Percentiles rank a stretch among this genome's conserved stretches.
phyloP scores from a whole-genome alignment of 2,888 invertebrate genomes.

The Polydrusus tereticollis region DNA sequence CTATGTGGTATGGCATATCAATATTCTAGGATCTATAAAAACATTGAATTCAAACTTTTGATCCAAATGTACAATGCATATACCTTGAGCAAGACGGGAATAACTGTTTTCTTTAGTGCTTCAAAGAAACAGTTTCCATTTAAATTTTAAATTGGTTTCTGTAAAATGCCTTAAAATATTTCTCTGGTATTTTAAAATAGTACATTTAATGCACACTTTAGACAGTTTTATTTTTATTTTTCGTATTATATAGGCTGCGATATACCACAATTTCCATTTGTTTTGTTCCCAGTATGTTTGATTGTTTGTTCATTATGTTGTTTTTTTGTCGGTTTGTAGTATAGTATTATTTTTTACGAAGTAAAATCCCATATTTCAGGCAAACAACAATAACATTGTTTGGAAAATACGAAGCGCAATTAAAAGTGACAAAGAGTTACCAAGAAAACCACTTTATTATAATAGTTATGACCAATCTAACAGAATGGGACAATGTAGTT shows the following conservation, averaged over 20 bases:
- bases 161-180: neutral
- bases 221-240: too few relatives aligned
- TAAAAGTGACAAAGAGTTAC: slow-evolving; percentile 7
- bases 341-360: neutral
- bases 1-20: neutral
- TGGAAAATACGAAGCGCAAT: neutral
- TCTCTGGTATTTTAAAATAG: too few relatives aligned
- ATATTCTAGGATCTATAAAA: neutral
- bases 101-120: slow-evolving; percentile 1
- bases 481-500: slow-evolving; percentile 12
- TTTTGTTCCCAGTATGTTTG: too few relatives aligned
- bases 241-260: too few relatives aligned
- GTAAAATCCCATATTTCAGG: neutral
- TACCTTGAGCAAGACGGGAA: neutral
- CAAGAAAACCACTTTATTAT: slow-evolving; percentile 19
- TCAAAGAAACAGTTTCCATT: slow-evolving; percentile 1
- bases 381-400: neutral
- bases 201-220: too few relatives aligned
- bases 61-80: neutral
- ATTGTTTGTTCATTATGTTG: too few relatives aligned
- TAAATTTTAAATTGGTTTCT: slow-evolving; percentile 6
- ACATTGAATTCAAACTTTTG: slow-evolving; percentile 7
- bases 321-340: too few relatives aligned
- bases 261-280: too few relatives aligned
- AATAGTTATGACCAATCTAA: slow-evolving; percentile 13